These are phyloP conservation scores for Asobara japonica DNA, from an alignment of 1,140 invertebrate genomes.

Conservation along the genomic window DNA sequence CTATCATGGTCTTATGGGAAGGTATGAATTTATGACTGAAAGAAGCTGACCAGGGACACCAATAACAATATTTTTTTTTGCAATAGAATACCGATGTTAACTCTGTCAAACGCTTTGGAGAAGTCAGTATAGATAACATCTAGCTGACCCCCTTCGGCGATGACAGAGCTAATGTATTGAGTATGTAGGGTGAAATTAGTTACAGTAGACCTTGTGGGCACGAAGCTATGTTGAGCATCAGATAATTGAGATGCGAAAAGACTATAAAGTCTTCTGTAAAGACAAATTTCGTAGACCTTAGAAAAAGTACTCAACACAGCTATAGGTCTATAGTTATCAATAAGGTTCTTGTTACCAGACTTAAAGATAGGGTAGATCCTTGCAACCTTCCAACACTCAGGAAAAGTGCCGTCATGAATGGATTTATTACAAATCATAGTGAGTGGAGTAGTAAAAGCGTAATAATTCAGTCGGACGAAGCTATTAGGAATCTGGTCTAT, in stretches of 20 bases:
- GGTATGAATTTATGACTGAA: too few species aligned
- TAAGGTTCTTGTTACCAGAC: conserved; percentile 28
- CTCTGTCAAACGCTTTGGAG: conserved; percentile 50
- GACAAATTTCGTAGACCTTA: conserved; percentile 45
- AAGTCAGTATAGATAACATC: conserved; percentile 51
- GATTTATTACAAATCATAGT: neutral
- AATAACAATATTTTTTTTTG: neutral
- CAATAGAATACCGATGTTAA: conserved; percentile 24
- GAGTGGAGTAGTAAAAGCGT: neutral
- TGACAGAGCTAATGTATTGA: conserved; percentile 31
- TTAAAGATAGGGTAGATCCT: conserved; percentile 41
- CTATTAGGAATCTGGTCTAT: neutral
- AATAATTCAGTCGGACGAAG: neutral
- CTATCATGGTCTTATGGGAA: too few species aligned
- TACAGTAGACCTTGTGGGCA: conserved; percentile 37
- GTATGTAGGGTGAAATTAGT: conserved; percentile 42
- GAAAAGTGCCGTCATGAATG: conserved; percentile 8
- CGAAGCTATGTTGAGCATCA: conserved; percentile 45
- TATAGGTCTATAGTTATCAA: conserved; percentile 46
- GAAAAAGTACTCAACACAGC: conserved; percentile 43
- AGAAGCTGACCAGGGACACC: neutral
- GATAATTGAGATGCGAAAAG: neutral
- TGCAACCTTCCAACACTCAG: conserved; percentile 11
- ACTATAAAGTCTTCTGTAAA: conserved; percentile 19
- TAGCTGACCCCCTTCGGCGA: conserved; percentile 43